Evolutionary conservation across 2,888 invertebrate genomes (phyloP), one percentile per base, ranked within the genome.

Genomic region (Seladonia tumulorum): DNA sequence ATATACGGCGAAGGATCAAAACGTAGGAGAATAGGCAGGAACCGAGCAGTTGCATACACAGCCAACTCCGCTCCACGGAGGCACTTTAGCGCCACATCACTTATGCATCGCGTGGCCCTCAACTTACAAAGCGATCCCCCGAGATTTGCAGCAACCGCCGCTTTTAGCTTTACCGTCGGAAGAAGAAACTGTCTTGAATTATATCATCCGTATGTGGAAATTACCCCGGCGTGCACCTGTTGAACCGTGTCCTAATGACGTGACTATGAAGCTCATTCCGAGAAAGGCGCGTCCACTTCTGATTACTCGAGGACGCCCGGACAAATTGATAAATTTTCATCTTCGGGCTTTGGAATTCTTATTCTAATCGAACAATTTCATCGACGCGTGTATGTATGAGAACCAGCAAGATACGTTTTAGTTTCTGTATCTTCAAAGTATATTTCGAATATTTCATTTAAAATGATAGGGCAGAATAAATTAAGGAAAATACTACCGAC

Each of bases 101-200:
- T 94, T 94, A 94, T 94, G 93, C 94, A 94, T 92, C 93, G 90
- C 91, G 91, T 88, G 90, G 92, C 91, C 91, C 90, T 89, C 90
- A 91, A 91, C 93, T 94, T 92, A 92, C 94, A 93, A 94, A 94
- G 93, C 92, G 94, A 92, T 93, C 94, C 94, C 94, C 89, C 85
- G 94, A 93, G 94, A 93, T 92, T 93, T 87, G 77, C 83, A 87
- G 86, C 85, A 87, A 87, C 90, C 86, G 88, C 89, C 87, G 90
- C 90, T 91, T 92, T 92, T 90, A 91, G 88, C 88, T 89, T 66
- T 81, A 78, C 87, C 88, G 87, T 75, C 81, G 87, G 89, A 93
- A 91, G 92, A 92, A 91, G 91, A 89, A 89, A 87, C 82, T 84
- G 87, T 83, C 79, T 85, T 88, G 86, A 88, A 91, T 92, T 92